Evolutionary conservation across 2,113 vertebrate genomes (phyloP).

Genomic region (Phainopepla nitens): DNA sequence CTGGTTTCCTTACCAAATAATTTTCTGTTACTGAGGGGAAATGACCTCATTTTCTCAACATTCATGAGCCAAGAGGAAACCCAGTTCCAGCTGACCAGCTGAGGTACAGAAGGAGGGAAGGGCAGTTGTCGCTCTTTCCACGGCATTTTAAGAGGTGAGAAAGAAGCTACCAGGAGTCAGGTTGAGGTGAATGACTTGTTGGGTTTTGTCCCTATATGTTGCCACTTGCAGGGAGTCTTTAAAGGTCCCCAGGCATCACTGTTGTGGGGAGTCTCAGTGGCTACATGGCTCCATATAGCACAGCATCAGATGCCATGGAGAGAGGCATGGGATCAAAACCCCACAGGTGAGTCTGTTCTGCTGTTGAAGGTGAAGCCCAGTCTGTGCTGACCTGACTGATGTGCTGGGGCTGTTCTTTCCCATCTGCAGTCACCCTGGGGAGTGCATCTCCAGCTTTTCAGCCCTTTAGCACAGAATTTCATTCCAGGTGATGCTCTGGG

Average conservation of each 20-base stretch:
- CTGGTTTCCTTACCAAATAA: conserved; percentile 2
- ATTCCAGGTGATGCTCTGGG: not conserved
- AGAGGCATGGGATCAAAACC: not conserved
- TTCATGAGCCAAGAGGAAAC: conserved; percentile 28
- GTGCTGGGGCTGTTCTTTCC: not conserved
- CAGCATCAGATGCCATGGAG: not conserved
- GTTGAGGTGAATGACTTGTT: not conserved
- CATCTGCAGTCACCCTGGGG: accelerated
- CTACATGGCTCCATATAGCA: not conserved
- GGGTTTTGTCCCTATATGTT: not conserved
- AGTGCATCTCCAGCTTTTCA: not conserved
- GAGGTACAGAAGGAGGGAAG: conserved; percentile 39
- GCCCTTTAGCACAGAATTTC: not conserved
- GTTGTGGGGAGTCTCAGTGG: not conserved
- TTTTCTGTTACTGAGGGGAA: conserved; percentile 52
- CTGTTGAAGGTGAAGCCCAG: not conserved
- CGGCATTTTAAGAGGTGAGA: not conserved
- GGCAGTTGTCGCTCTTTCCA: not conserved
- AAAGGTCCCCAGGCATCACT: not conserved
- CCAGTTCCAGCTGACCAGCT: conserved; percentile 43
- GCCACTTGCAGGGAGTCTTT: not conserved
- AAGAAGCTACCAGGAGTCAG: not conserved
- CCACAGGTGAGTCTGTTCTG: not conserved
- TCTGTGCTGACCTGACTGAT: not conserved
- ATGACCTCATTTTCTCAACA: conserved; percentile 42